Base-by-base conservation (phyloP, 2,797 vertebrate genomes). In the Furcifer pardalis region DNA sequence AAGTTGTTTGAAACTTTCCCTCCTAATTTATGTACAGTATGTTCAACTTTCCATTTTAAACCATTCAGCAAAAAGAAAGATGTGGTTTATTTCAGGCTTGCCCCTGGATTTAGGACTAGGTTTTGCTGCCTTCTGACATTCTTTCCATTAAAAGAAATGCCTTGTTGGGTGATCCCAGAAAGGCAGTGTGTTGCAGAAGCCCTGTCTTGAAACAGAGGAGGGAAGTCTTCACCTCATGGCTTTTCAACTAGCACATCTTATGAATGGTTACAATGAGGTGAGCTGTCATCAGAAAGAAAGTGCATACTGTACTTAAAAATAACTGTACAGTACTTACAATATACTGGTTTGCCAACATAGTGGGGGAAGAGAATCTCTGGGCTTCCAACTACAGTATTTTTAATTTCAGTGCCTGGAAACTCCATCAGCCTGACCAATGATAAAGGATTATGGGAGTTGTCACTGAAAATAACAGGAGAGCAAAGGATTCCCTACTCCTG, bases 21-120 rank as follows among this genome's bases (percentile, higher is more conserved):
- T 77, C 46, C 40, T 77, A 82, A 87, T 76, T 62, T 73, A 81
- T 60, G 66, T 65, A n/a, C n/a, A n/a, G n/a, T n/a, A 59, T 72
- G 63, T 81, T 40, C 37, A 73, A 17, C 78, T 82, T 87, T 92
- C 84, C 83, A 85, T 80, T 82, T 44, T 84, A 84, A 49, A 80
- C 83, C 84, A 77, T 83, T 80, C 88, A 81, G 75, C 86, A 87
- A 81, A 86, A 84, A 80, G 82, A 74, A 82, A 86, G 82, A 77
- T 79, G 79, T 86, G 85, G 84, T 84, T 86, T 81, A 69, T 89
- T 85, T 87, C 75, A 60, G 66, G 60, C 68, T 82, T 91, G 84
- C 86, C 80, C 87, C 60, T 56, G 85, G 74, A 85, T 83, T 19
- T 85, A 84, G 82, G 9, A 73, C 25, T 13, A 40, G 3, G 65